Percentiles rank a stretch among this genome's conserved stretches.
phyloP scores from a whole-genome alignment of 2,888 invertebrate genomes.

The Gibbula magus region DNA sequence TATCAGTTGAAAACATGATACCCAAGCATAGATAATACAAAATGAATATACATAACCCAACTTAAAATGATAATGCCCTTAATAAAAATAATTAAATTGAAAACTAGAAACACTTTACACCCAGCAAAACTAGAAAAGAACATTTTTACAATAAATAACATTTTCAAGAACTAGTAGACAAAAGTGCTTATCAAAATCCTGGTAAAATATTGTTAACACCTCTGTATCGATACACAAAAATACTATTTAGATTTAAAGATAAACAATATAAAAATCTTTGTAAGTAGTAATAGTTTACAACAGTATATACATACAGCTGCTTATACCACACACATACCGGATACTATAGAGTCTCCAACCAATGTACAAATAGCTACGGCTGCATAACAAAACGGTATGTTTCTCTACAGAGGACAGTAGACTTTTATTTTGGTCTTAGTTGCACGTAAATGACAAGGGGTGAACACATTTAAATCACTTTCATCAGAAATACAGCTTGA shows the following conservation, averaged over 20 bases:
- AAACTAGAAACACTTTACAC: background rate
- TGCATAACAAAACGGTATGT: too few relatives aligned
- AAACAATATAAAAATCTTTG: constrained; percentile 8
- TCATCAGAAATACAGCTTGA: too few relatives aligned
- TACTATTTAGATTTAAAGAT: constrained; percentile 4
- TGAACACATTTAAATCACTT: too few relatives aligned
- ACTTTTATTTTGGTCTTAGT: too few relatives aligned
- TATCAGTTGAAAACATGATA: too few relatives aligned
- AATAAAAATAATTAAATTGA: background rate
- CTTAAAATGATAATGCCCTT: background rate
- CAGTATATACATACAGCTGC: background rate
- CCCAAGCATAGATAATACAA: too few relatives aligned
- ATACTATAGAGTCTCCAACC: too few relatives aligned
- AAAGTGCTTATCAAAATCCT: background rate
- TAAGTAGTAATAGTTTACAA: background rate
- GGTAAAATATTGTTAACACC: background rate
- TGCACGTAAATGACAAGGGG: too few relatives aligned
- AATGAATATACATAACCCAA: too few relatives aligned
- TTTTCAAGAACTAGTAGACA: background rate
- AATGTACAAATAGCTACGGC: too few relatives aligned
- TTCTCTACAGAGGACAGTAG: too few relatives aligned
- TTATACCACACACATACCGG: too few relatives aligned
- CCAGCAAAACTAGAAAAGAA: background rate
- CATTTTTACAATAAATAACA: constrained; percentile 3
- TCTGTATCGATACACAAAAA: background rate